Evolutionary conservation across 2,888 invertebrate species (phyloP).

Genomic region (Sycophila texana): DNA sequence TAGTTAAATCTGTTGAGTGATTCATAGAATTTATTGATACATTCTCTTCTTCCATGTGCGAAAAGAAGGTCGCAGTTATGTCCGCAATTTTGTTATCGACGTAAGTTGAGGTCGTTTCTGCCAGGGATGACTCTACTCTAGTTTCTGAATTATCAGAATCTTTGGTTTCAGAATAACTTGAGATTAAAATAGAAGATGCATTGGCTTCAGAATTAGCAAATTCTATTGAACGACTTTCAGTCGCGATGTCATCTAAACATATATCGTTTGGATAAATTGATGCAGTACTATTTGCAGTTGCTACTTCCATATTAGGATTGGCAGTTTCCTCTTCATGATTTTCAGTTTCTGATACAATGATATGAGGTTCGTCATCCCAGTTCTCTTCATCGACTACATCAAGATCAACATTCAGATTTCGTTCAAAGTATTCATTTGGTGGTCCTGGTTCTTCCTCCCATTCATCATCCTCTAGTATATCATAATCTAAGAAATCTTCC

Average conservation of each 20-base stretch:
- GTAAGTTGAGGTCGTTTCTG: conserved; percentile 4
- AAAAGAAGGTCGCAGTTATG: conserved; percentile 8
- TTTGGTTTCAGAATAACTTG: conserved; percentile 52
- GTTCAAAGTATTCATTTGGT: conserved; percentile 36
- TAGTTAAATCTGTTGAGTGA: conserved; percentile 1
- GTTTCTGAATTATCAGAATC: conserved; percentile 48
- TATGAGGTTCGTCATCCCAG: conserved; percentile 23
- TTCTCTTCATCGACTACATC: conserved; percentile 17
- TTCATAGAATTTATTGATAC: conserved; percentile 15
- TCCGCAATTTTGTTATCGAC: conserved; percentile 16
- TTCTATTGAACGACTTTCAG: conserved; percentile 43
- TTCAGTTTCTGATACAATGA: background rate
- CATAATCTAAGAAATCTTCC: conserved; percentile 39
- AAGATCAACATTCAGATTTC: conserved; percentile 29
- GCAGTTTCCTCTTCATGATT: conserved; percentile 6
- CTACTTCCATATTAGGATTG: background rate
- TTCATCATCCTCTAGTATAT: conserved; percentile 52
- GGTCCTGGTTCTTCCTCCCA: conserved; percentile 54
- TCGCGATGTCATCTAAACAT: conserved; percentile 48
- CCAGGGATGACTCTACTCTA: conserved; percentile 6
- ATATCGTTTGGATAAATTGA: conserved; percentile 49
- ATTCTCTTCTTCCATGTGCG: background rate
- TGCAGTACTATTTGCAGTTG: conserved; percentile 38
- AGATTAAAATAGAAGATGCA: conserved; percentile 42
- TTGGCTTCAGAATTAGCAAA: conserved; percentile 39